Percentiles rank a stretch among this genome's conserved stretches.
phyloP scores from a whole-genome alignment of 1,140 invertebrate species.

The Bathynomus jamesi region DNA sequence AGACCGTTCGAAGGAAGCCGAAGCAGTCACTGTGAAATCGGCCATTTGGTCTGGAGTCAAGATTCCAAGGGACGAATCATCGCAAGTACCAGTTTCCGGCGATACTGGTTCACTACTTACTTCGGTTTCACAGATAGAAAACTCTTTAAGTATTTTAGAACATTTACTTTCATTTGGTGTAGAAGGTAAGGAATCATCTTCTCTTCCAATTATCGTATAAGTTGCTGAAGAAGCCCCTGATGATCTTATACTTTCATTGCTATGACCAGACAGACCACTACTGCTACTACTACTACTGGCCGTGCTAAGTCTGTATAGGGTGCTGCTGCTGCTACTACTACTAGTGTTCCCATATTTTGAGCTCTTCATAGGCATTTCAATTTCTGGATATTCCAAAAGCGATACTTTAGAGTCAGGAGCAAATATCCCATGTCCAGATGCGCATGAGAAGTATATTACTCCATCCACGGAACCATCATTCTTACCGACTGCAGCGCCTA shows the following conservation, averaged over 20 bases:
- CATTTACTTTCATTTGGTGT: slow-evolving; percentile 15
- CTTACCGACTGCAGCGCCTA: slow-evolving; percentile 85
- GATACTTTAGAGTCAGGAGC: slow-evolving; percentile 79
- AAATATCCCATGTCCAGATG: slow-evolving; percentile 83
- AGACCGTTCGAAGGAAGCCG: slow-evolving; percentile 23
- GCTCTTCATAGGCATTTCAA: slow-evolving; percentile 2
- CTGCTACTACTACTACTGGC: neutral
- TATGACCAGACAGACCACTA: slow-evolving; percentile 17
- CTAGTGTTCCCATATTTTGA: slow-evolving; percentile 2
- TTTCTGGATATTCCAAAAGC: slow-evolving; percentile 2
- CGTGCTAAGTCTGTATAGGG: neutral
- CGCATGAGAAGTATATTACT: slow-evolving; percentile 83
- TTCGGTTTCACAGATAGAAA: slow-evolving; percentile 1
- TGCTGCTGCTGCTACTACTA: slow-evolving; percentile 5
- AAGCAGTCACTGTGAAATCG: slow-evolving; percentile 38
- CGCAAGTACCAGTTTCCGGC: slow-evolving; percentile 29
- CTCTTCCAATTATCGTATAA: slow-evolving; percentile 3
- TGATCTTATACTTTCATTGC: slow-evolving; percentile 9
- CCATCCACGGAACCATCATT: slow-evolving; percentile 88
- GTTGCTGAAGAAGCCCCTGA: slow-evolving; percentile 22
- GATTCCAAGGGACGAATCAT: slow-evolving; percentile 38
- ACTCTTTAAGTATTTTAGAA: slow-evolving; percentile 9
- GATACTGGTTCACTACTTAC: neutral
- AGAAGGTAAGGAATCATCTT: slow-evolving; percentile 5
- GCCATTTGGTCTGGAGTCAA: slow-evolving; percentile 41